A percentile compares a stretch with the other conserved stretches of the same genome.
Evolutionary conservation across 2,113 vertebrate genomes (phyloP).

Genomic region (Vombatus ursinus): DNA sequence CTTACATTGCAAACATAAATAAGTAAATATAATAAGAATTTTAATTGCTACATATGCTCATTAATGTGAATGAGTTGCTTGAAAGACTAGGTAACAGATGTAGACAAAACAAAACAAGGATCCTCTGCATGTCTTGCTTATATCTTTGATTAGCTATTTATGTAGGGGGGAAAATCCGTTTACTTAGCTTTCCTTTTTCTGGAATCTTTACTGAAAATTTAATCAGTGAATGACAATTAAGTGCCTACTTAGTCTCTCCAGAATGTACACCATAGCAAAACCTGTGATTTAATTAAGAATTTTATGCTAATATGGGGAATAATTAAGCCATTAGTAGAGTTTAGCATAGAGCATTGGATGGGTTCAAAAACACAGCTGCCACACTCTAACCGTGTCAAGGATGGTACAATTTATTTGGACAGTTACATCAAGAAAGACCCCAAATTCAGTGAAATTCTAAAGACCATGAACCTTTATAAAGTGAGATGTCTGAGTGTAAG

Average conservation of each 20-base stretch:
- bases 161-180: not conserved
- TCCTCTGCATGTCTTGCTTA: constrained; percentile 11
- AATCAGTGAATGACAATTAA: constrained; percentile 19
- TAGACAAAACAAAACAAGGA: constrained; percentile 68
- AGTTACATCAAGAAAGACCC: constrained; percentile 12
- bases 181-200: constrained; percentile 27
- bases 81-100: constrained; percentile 74
- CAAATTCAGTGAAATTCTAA: not conserved
- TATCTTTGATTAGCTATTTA: constrained; percentile 12
- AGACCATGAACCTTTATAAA: constrained; percentile 16
- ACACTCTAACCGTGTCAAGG: not conserved
- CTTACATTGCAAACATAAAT: constrained; percentile 32
- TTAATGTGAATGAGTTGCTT: constrained; percentile 40
- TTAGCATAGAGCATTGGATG: not conserved
- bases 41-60: not conserved
- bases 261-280: constrained; percentile 18
- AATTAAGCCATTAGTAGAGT: not conserved
- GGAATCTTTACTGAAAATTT: constrained; percentile 37
- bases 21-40: constrained; percentile 11
- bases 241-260: not conserved
- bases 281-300: not conserved
- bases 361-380: constrained; percentile 34
- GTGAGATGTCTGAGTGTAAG: constrained; percentile 48
- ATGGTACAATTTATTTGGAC: constrained; percentile 38
- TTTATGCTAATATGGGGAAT: constrained; percentile 23